Evolutionary conservation across 2,797 vertebrate genomes (phyloP), one percentile per base, ranked within the genome.

Genomic region (Oryzias dopingdopingensis): DNA sequence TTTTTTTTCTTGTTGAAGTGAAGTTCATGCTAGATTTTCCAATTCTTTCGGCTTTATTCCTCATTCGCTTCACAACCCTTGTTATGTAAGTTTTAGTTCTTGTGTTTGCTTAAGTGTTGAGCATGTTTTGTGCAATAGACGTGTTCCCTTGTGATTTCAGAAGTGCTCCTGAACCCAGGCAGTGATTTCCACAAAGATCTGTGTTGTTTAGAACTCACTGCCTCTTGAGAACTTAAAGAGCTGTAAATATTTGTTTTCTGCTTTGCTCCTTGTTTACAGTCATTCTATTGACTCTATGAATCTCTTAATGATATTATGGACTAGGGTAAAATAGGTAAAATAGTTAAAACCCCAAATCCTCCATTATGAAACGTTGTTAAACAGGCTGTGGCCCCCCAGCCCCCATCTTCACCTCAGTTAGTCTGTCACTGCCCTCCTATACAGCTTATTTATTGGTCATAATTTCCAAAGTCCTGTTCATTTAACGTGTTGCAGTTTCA

Each of bases 231-330:
- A 37, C 14, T 24, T 14, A 4, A 52, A 60, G 58, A 52, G 15
- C 49, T 4, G 58, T 15, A 52, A 60, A 52, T 60, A 52, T 52
- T 52, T 60, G 58, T 52, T 52, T 60, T 60, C 16, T 15, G 52
- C 48, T 59, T 32, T 32, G 22, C 42, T 37, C 17, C 14, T 32
- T 24, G 18, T 10, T 43, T 32, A 16, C 42, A 45, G 49, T 41
- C 37, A 23, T 52, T 52, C 20, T 7, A 23, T 15, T 37, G 37
- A 52, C 37, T 41, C 40, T 52, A 41, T 37, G 37, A 52, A 52
- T 52, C 51, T 52, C 18, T 23, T 52, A 52, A 52, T 52, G 50
- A 42, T 37, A 52, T 46, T 52, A 42, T 52, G 40, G 20, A n/a
- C 18, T 8, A n/a, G n/a, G n/a, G n/a, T n/a, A n/a, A n/a, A n/a